Conservation (phyloP, 1,140 invertebrate species). For the Aricia agestis region DNA sequence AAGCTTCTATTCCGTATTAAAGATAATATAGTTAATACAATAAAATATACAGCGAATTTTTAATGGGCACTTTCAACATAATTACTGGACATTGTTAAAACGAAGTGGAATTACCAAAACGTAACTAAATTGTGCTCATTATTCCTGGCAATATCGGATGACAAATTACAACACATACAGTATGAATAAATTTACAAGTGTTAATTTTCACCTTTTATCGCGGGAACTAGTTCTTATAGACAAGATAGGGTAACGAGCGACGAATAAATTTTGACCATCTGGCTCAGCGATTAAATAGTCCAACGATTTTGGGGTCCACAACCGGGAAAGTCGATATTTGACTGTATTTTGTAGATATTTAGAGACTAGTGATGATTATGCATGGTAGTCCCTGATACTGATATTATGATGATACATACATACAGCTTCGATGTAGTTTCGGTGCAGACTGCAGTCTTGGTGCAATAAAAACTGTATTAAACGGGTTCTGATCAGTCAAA, state of each 20-base stretch:
- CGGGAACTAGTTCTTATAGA: neutral
- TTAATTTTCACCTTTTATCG: neutral
- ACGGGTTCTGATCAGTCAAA: too few relatives aligned
- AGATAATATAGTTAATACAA: neutral
- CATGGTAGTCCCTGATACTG: too few relatives aligned
- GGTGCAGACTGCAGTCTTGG: too few relatives aligned
- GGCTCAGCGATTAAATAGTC: neutral
- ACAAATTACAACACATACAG: neutral
- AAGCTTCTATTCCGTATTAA: too few relatives aligned
- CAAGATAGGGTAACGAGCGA: neutral
- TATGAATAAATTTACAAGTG: neutral
- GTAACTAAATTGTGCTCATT: neutral
- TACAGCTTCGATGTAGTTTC: too few relatives aligned
- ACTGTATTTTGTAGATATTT: too few relatives aligned
- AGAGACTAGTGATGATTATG: too few relatives aligned
- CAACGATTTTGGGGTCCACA: neutral
- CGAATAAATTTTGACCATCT: neutral
- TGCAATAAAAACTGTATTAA: too few relatives aligned
- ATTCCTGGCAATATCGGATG: neutral
- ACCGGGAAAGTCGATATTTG: neutral
- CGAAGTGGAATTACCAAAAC: neutral
- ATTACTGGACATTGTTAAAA: constrained; percentile 1
- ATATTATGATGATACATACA: too few relatives aligned
- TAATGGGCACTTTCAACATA: neutral
- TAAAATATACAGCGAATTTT: neutral